Percentiles rank a stretch among this genome's conserved stretches.
Evolutionary conservation across 2,888 invertebrate species (phyloP).

Genomic region (Hydrotaea diabolus): DNA sequence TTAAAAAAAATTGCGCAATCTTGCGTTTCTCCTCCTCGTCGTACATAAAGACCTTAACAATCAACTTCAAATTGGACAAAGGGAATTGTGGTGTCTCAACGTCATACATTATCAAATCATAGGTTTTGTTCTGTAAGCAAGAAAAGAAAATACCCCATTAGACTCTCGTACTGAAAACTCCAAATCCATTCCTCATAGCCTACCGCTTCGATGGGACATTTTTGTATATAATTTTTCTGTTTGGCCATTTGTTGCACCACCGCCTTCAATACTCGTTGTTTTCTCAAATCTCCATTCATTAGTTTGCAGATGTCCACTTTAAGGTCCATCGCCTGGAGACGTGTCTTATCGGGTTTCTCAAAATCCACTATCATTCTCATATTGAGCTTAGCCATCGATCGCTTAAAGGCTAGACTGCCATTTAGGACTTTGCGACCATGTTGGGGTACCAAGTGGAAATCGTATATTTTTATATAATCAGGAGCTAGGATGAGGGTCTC

Average conservation of each 20-base stretch:
- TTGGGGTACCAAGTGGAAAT: not conserved
- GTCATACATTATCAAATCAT: constrained; percentile 19
- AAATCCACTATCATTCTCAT: constrained; percentile 10
- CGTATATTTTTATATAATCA: not conserved
- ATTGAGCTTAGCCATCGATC: not conserved
- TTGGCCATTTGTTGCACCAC: not conserved
- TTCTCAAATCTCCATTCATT: not conserved
- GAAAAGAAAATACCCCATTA: not conserved
- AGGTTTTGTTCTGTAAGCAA: constrained; percentile 33
- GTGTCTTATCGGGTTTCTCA: constrained; percentile 35
- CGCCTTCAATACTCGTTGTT: not conserved
- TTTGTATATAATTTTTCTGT: not conserved
- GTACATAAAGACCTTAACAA: not conserved
- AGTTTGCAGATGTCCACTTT: constrained; percentile 28
- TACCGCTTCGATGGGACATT: constrained; percentile 36
- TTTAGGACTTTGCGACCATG: constrained; percentile 23
- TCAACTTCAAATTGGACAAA: constrained; percentile 44
- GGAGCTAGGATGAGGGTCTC: not conserved
- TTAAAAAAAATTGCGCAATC: constrained; percentile 7
- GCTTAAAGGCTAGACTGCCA: constrained; percentile 6
- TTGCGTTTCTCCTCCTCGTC: not conserved
- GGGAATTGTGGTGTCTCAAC: constrained; percentile 28
- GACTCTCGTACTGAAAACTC: not conserved
- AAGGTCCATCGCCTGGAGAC: constrained; percentile 16
- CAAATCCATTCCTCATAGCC: not conserved